Conservation (phyloP, 2,797 vertebrate genomes). For the Chiloscyllium punctatum region DNA sequence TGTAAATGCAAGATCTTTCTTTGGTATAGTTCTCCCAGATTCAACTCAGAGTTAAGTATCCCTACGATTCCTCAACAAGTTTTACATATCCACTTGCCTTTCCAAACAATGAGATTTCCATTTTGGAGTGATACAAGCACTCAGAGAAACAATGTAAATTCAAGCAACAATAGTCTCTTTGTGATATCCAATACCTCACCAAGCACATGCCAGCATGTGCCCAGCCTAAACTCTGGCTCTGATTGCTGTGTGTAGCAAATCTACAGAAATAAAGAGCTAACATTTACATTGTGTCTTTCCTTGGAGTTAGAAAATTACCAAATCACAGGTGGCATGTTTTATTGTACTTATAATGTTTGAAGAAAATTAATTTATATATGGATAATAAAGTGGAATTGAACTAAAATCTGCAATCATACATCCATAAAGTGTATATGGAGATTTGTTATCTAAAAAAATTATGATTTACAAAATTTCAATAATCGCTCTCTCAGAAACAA, state of each 20-base stretch:
- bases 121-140: neutral
- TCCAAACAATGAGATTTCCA: neutral
- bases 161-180: neutral
- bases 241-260: neutral
- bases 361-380: too few species aligned
- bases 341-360: neutral
- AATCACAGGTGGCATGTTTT: too few species aligned
- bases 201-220: neutral
- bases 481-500: neutral
- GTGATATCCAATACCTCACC: neutral
- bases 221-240: neutral
- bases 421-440: neutral
- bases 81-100: neutral
- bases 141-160: neutral
- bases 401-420: neutral
- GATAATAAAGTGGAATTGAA: neutral
- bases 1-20: neutral
- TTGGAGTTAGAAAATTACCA: too few species aligned
- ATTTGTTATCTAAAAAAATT: neutral
- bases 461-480: neutral
- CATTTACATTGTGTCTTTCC: neutral
- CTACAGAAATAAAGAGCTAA: neutral
- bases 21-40: neutral
- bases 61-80: neutral
- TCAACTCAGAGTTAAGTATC: neutral